Evolutionary conservation across 2,113 vertebrate genomes (phyloP), one percentile per base, ranked within the genome.

Genomic region (Polyodon spathula): DNA sequence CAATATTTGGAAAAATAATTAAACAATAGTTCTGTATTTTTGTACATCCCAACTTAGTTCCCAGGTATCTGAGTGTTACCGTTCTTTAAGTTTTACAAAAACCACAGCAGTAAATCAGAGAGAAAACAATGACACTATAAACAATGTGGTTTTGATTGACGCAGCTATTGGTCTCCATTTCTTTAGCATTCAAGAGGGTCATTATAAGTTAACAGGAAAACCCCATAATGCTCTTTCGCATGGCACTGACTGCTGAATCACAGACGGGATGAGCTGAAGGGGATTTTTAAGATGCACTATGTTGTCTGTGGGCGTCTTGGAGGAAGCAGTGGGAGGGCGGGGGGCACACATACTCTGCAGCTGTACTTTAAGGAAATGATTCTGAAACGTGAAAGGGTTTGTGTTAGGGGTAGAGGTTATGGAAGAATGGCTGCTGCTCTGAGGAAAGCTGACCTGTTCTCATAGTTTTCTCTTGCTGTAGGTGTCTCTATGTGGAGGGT

Each of bases 51-150:
- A 2, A 16, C 14, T 17, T 9, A 8, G 11, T 57, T 63, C 52
- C 54, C 55, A 50, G 44, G 38, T 51, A 63, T 54, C 60, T 17
- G 15, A 58, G 37, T 40, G 52, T 7, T 8, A 3, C 8, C 9
- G 17, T n/a, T 44, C 58, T 51, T 12, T 10, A 37, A 50, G 43
- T 60, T 60, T 61, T 8, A 41, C 51, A 14, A 42, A 38, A 52
- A 61, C 66, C 56, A 87, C 86, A 82, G 73, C 79, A 54, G 43
- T 5, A 56, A 5, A 56, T 11, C 8, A 5, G 11, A 9, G 43
- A 57, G 44, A 46, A 51, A 63, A 46, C 15, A n/a, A n/a, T n/a
- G 7, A 9, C 10, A 40, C 14, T 16, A 8, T 56, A 46, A 57
- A 15, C 37, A 56, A 11, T 50, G 54, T 40, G 62, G 54, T 63